These are phyloP conservation scores for Caenorhabditis elegans DNA, from an alignment of 1,140 invertebrate species.

Conservation along the genomic window DNA sequence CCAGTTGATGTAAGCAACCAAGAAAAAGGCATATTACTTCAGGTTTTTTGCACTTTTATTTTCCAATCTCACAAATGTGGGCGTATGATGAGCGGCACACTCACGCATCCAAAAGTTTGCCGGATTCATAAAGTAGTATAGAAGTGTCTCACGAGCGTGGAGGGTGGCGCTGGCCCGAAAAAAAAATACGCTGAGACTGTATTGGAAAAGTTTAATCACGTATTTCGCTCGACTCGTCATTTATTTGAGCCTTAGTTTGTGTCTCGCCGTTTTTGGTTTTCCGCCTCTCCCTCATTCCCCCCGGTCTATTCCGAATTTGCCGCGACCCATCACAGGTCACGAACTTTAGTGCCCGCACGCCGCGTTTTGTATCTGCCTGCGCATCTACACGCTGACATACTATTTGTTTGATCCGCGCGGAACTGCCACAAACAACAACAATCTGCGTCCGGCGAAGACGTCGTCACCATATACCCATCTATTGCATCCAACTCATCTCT, in stretches of 20 bases:
- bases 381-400: conserved; percentile 17
- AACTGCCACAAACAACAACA: conserved; percentile 33
- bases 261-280: background rate
- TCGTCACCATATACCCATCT: conserved; percentile 19
- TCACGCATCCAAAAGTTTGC: background rate
- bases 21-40: too few relatives aligned
- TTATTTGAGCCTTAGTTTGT: background rate
- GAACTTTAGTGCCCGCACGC: conserved; percentile 26
- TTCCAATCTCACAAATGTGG: too few relatives aligned
- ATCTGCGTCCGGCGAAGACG: conserved; percentile 29
- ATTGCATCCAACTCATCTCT: background rate
- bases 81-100: background rate
- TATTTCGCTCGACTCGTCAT: conserved; percentile 27
- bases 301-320: conserved; percentile 17
- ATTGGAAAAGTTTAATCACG: conserved; percentile 27
- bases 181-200: background rate
- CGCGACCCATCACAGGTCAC: conserved; percentile 24
- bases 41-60: too few relatives aligned
- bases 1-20: too few relatives aligned
- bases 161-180: background rate
- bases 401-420: conserved; percentile 17
- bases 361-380: conserved; percentile 26
- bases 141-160: conserved; percentile 15
- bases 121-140: conserved; percentile 18
- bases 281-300: background rate